Conservation (phyloP, 2,797 vertebrate genomes). For the Acanthurus tractus region DNA sequence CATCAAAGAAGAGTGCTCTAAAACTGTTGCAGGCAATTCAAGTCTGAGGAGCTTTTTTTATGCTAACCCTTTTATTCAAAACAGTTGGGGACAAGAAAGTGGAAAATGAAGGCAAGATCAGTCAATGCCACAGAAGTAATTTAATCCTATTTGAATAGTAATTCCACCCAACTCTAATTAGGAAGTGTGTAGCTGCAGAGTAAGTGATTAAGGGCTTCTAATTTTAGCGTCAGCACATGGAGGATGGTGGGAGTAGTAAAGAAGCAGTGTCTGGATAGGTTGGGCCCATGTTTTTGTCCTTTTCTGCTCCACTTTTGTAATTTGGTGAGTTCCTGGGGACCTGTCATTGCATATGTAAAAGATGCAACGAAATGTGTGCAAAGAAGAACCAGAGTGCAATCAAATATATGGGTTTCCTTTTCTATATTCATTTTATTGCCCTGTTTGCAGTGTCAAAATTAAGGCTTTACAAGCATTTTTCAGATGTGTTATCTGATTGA, state of each 20-base stretch:
- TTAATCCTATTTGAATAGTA: conserved; percentile 75
- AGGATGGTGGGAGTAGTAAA: conserved; percentile 37
- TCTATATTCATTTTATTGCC: neutral
- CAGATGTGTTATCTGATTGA: neutral
- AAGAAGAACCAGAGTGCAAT: neutral
- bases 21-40: conserved; percentile 52
- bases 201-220: conserved; percentile 72
- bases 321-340: conserved; percentile 16
- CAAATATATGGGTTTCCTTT: neutral
- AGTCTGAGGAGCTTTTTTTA: conserved; percentile 17
- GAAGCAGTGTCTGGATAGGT: conserved; percentile 13
- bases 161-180: conserved; percentile 74
- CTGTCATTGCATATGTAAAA: conserved; percentile 5
- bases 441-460: neutral
- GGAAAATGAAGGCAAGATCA: conserved; percentile 69
- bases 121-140: conserved; percentile 70
- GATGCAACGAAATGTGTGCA: neutral
- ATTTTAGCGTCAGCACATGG: conserved; percentile 61
- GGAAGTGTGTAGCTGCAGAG: conserved; percentile 64
- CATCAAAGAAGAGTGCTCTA: conserved; percentile 48
- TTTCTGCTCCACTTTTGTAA: conserved; percentile 14
- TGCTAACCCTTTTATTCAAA: conserved; percentile 51
- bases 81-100: conserved; percentile 58
- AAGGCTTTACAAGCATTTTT: neutral
- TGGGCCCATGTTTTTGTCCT: neutral